Percentiles rank a stretch among this genome's conserved stretches.
Evolutionary conservation across 2,888 invertebrate species (phyloP).

Genomic region (Drosophila conformis): DNA sequence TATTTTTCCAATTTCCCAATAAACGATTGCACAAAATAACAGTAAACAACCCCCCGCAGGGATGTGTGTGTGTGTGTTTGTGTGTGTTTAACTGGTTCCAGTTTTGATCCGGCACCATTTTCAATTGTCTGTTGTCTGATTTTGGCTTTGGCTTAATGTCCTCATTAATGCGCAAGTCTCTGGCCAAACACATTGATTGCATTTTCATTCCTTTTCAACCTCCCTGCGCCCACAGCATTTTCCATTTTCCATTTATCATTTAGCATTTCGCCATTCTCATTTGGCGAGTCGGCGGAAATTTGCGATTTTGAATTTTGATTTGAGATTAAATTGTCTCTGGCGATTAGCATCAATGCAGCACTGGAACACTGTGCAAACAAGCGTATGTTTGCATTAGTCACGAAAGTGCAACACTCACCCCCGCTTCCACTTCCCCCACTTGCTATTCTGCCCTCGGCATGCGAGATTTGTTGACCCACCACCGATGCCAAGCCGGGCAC

Average conservation of each 20-base stretch:
- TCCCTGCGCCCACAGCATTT: neutral
- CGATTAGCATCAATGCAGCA: slow-evolving; percentile 71
- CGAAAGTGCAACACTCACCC: slow-evolving; percentile 44
- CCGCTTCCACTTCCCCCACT: neutral
- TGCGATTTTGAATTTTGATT: slow-evolving; percentile 80
- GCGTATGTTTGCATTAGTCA: slow-evolving; percentile 77
- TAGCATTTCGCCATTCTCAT: slow-evolving; percentile 50
- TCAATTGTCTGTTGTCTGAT: slow-evolving; percentile 21
- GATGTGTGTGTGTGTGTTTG: neutral
- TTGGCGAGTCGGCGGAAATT: slow-evolving; percentile 66
- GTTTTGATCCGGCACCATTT: slow-evolving; percentile 14
- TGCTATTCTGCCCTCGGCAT: slow-evolving; percentile 1
- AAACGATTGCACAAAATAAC: slow-evolving; percentile 51
- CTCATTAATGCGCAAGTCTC: slow-evolving; percentile 60
- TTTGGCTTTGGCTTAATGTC: slow-evolving; percentile 43
- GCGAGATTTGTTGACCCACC: slow-evolving; percentile 48
- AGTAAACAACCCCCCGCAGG: slow-evolving; percentile 46
- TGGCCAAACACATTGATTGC: slow-evolving; percentile 47
- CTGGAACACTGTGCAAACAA: slow-evolving; percentile 71
- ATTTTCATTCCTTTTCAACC: slow-evolving; percentile 44
- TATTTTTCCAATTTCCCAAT: slow-evolving; percentile 66
- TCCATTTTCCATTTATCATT: slow-evolving; percentile 45
- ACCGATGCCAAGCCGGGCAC: slow-evolving; percentile 17
- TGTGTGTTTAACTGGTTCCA: slow-evolving; percentile 9
- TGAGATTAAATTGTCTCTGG: slow-evolving; percentile 80